Evolutionary conservation across 1,140 invertebrate genomes (phyloP).

Genomic region (Apocrypta bakeri): DNA sequence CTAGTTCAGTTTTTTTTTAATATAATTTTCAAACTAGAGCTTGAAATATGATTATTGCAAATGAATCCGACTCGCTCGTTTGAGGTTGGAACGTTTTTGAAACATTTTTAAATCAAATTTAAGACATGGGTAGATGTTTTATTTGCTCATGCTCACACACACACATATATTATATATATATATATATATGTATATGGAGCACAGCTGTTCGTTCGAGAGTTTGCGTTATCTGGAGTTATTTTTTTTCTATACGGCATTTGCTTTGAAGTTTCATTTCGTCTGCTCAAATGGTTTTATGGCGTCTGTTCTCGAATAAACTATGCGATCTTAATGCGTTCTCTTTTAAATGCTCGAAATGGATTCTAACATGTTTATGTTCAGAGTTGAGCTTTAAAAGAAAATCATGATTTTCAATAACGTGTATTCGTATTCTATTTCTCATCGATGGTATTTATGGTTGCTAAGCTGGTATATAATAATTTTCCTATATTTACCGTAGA

Average conservation of each 20-base stretch:
- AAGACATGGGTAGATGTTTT: background rate
- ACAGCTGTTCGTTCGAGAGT: constrained; percentile 7
- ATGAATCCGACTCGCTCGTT: too few species aligned
- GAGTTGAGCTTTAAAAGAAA: background rate
- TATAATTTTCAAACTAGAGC: too few species aligned
- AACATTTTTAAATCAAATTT: constrained; percentile 1
- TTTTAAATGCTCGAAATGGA: background rate
- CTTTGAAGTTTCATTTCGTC: constrained; percentile 13
- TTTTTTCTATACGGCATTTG: background rate
- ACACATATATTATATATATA: too few species aligned
- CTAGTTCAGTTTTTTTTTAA: too few species aligned
- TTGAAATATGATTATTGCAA: too few species aligned
- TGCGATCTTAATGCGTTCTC: background rate
- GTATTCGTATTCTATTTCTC: too few species aligned
- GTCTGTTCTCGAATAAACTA: background rate
- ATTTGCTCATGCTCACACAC: too few species aligned
- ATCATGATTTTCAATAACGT: background rate
- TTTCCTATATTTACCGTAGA: too few species aligned
- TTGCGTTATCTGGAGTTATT: background rate
- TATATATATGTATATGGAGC: too few species aligned
- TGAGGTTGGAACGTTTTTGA: too few species aligned
- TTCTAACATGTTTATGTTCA: background rate
- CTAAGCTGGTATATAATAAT: too few species aligned
- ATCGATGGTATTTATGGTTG: too few species aligned
- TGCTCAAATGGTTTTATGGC: background rate